Evolutionary conservation across 2,797 vertebrate species (phyloP), one percentile per base, ranked within the genome.

Genomic region (Fistularia tabacaria): DNA sequence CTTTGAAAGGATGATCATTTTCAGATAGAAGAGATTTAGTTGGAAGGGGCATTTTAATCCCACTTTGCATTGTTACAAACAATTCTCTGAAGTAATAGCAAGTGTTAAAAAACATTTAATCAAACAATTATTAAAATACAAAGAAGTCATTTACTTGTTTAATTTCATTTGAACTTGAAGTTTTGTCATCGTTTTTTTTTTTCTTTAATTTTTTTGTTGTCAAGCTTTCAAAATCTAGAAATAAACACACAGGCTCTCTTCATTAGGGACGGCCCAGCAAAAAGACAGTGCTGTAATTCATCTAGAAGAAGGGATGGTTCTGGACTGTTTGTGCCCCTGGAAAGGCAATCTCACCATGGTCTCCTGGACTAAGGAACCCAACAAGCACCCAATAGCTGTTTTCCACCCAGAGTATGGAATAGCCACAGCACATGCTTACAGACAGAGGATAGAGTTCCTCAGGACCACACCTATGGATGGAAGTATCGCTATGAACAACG

Each of bases 261-360:
- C 25, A 25, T 40, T 73, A 91, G 91, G 70, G 49, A 69, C 83
- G 1, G 63, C 71, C 11, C 80, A 80, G 64, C 69, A 85, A 62
- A 82, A 59, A 49, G 63, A 76, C 9, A 66, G 53, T 38, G 81
- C 86, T 3, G 82, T 71, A 3, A 74, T 94, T 44, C 87, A 62
- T 3, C 84, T 94, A 57, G 82, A 87, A 41, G 84, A 91, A 58
- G 91, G 87, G 11, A 90, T 93, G 90, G 77, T 89, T 9, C 87
- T 97, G 14, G 71, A 88, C 38, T 94, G 93, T 54, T 51, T 85
- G 38, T 93, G 91, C 45, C 90, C 90, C 1, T 87, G 85, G 71
- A 47, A 7, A 0, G 75, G 79, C 0, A 73, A 46, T n/a, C 74
- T 93, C 74, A 92, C 75, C 46, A 91, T 94, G 86, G 72, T 88